These are phyloP conservation scores for Festucalex cinctus DNA, from an alignment of 2,113 vertebrate species.

Conservation along the genomic window DNA sequence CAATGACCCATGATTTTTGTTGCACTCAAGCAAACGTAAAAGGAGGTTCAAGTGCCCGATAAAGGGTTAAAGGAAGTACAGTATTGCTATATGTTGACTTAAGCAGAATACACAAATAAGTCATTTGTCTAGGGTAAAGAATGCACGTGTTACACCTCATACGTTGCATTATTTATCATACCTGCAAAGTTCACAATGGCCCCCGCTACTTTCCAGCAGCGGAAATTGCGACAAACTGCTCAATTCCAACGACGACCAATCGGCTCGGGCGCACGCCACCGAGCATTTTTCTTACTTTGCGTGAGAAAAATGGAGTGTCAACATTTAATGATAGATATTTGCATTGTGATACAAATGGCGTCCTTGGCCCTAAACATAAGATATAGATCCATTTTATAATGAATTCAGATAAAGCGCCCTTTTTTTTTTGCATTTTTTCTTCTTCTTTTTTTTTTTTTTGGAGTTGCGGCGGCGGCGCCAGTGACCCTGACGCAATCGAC, in stretches of 20 bases:
- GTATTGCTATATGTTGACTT: slow-evolving; percentile 2
- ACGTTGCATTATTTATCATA: slow-evolving; percentile 48
- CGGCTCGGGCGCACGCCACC: slow-evolving; percentile 40
- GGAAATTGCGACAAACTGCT: slow-evolving; percentile 62
- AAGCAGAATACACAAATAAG: slow-evolving; percentile 14
- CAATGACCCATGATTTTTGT: too few relatives aligned
- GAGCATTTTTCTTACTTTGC: slow-evolving; percentile 79
- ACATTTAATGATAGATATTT: slow-evolving; percentile 81
- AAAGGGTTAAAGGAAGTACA: neutral
- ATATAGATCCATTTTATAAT: slow-evolving; percentile 79
- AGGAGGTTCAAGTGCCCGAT: too few relatives aligned
- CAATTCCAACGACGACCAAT: slow-evolving; percentile 61
- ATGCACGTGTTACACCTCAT: slow-evolving; percentile 2
- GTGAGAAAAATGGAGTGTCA: slow-evolving; percentile 79
- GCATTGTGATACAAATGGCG: slow-evolving; percentile 80
- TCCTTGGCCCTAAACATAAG: slow-evolving; percentile 79
- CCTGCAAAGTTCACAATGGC: slow-evolving; percentile 51
- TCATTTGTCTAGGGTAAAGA: neutral
- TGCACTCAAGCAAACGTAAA: too few relatives aligned
- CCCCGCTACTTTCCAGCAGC: slow-evolving; percentile 54
- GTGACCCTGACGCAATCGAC: slow-evolving; percentile 75
- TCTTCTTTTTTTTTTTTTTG: slow-evolving; percentile 62
- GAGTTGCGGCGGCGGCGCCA: slow-evolving; percentile 63
- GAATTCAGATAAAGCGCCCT: slow-evolving; percentile 77
- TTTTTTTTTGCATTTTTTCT: slow-evolving; percentile 64